Evolutionary conservation across 2,113 vertebrate genomes (phyloP).

Genomic region (Buteo buteo): DNA sequence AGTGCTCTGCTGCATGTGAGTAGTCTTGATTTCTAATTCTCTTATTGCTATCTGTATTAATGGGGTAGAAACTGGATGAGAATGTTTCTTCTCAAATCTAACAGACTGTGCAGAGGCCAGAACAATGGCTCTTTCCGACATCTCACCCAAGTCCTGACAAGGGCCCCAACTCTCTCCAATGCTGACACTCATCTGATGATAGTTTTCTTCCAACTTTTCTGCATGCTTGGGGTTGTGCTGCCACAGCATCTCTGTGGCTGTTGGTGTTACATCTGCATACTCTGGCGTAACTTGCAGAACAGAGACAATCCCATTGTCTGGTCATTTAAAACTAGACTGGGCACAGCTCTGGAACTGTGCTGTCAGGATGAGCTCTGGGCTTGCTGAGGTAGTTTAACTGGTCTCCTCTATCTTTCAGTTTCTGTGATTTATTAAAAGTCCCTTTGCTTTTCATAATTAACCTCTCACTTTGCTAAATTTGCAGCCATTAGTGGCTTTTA

Average conservation of each 20-base stretch:
- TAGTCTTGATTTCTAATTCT: neutral
- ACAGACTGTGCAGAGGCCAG: neutral
- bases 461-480: neutral
- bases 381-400: neutral
- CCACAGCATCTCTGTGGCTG: neutral
- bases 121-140: neutral
- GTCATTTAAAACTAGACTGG: neutral
- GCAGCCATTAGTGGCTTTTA: neutral
- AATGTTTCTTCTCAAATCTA: neutral
- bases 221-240: neutral
- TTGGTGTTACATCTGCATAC: neutral
- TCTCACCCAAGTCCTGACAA: neutral
- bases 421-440: neutral
- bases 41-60: neutral
- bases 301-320: neutral
- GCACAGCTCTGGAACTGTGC: neutral
- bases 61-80: neutral
- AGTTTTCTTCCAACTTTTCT: neutral
- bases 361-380: neutral
- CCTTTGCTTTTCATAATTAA: neutral
- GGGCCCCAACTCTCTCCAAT: neutral
- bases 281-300: neutral
- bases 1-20: neutral
- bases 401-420: neutral
- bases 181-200: neutral